These are phyloP conservation scores for Phyllotreta striolata DNA, from an alignment of 2,888 invertebrate genomes.

Conservation along the genomic window DNA sequence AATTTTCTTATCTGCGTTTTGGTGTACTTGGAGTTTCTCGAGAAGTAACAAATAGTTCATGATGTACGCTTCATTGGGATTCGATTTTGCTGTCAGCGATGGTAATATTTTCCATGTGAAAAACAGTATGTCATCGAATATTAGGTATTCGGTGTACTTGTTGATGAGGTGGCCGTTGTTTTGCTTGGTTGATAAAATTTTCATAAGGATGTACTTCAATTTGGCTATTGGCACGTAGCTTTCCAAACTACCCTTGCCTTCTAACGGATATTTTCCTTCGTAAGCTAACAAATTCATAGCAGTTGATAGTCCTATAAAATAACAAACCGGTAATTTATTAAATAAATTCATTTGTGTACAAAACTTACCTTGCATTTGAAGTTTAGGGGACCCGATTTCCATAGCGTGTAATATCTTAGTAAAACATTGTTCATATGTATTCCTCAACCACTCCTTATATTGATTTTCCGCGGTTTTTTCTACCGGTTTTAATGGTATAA, in stretches of 20 bases:
- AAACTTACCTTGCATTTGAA: conserved; percentile 57
- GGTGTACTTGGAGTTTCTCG: conserved; percentile 55
- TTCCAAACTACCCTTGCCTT: conserved; percentile 61
- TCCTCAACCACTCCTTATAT: conserved; percentile 73
- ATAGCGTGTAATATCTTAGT: conserved; percentile 68
- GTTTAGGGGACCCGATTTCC: conserved; percentile 54
- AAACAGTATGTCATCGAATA: conserved; percentile 79
- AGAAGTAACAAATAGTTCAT: conserved; percentile 57
- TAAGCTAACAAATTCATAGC: conserved; percentile 76
- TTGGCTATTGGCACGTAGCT: conserved; percentile 73
- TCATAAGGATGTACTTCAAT: conserved; percentile 72
- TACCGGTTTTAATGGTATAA: conserved; percentile 67
- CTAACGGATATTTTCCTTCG: conserved; percentile 75
- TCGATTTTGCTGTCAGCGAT: conserved; percentile 66
- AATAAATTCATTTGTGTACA: neutral
- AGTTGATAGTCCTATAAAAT: conserved; percentile 68
- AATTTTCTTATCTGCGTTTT: conserved; percentile 51
- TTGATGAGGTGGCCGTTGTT: conserved; percentile 69
- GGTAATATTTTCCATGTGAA: conserved; percentile 72
- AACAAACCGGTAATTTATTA: conserved; percentile 14
- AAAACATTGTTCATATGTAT: conserved; percentile 74
- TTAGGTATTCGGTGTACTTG: conserved; percentile 78
- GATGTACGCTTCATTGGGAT: conserved; percentile 60
- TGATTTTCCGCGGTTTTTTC: conserved; percentile 68
- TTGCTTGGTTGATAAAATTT: conserved; percentile 69